phyloP scores from a whole-genome alignment of 2,888 invertebrate species.

The Frankliniella fusca region DNA sequence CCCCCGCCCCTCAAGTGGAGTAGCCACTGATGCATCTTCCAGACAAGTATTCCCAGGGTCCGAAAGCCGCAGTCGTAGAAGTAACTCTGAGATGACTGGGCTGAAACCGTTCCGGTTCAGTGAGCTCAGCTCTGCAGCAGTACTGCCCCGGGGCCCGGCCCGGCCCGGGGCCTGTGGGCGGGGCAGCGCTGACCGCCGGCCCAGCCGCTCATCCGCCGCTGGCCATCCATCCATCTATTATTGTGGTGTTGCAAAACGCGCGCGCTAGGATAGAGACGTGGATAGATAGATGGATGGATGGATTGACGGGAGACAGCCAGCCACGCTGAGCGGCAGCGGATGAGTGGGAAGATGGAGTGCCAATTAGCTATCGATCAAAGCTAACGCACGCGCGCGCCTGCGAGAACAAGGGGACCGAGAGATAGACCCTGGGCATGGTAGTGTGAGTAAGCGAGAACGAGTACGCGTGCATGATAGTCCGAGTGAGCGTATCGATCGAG shows the following conservation, averaged over 20 bases:
- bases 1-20: background rate
- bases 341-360: background rate
- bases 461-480: no score
- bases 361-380: background rate
- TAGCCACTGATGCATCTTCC: background rate
- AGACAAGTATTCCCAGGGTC: background rate
- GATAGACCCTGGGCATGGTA: no score
- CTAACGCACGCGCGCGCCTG: background rate
- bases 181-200: background rate
- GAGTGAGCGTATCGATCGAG: no score
- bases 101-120: constrained; percentile 11
- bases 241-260: background rate
- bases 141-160: background rate
- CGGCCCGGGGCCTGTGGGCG: background rate
- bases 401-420: no score
- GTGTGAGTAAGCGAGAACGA: no score
- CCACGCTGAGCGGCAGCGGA: background rate
- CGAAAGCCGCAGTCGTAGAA: background rate
- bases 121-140: background rate
- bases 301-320: no score
- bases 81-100: background rate
- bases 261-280: background rate
- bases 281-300: no score
- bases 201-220: background rate
- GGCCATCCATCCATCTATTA: background rate